A percentile compares a stretch with the other conserved stretches of the same genome.
These are phyloP conservation scores for Gila robusta DNA, from an alignment of 2,797 vertebrate species.

Conservation along the genomic window DNA sequence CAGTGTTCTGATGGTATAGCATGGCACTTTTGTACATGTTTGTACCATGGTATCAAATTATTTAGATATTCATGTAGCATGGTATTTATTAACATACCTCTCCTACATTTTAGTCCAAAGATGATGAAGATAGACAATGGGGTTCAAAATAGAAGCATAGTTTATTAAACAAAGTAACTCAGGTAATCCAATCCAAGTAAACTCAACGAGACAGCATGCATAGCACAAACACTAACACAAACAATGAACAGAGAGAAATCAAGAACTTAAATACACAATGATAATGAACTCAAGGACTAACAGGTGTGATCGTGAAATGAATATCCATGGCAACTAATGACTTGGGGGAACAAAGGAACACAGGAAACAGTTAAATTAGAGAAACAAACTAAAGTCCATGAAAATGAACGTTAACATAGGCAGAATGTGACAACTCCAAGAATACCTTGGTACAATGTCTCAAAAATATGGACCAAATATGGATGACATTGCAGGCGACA, in stretches of 20 bases:
- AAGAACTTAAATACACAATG: background rate
- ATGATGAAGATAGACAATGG: background rate
- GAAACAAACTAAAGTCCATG: too few species aligned
- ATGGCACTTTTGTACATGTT: too few species aligned
- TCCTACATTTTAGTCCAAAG: background rate
- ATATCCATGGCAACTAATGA: background rate
- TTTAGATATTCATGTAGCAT: background rate
- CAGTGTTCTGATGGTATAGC: background rate
- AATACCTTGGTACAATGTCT: too few species aligned
- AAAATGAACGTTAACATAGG: too few species aligned
- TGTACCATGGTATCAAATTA: background rate
- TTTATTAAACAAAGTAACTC: background rate
- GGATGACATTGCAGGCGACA: too few species aligned
- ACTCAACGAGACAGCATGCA: background rate
- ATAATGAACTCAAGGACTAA: background rate
- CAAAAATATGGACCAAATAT: too few species aligned
- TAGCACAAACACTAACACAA: background rate
- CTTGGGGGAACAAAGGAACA: background rate
- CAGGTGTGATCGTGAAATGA: background rate
- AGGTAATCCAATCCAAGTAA: background rate
- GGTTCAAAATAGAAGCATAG: background rate
- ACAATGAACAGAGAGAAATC: background rate
- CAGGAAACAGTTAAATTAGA: background rate
- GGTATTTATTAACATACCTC: background rate
- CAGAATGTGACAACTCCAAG: too few species aligned